These are phyloP conservation scores for Vulpes ferrilata DNA, from an alignment of 2,113 vertebrate genomes.

Conservation along the genomic window DNA sequence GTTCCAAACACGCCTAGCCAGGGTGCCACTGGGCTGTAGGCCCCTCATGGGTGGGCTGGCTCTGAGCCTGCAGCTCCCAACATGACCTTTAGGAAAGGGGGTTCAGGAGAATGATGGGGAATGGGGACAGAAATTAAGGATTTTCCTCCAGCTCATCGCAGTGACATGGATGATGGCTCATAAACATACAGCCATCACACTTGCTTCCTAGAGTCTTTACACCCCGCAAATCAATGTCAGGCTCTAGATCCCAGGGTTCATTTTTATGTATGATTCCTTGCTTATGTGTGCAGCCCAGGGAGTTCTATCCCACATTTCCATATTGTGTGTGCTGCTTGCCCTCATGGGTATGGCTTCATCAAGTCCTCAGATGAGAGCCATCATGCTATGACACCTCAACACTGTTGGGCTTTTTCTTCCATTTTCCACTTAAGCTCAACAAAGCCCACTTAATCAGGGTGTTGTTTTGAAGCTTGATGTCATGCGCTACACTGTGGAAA, in stretches of 20 bases:
- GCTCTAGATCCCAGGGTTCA: not conserved
- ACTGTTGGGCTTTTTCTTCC: rapidly evolving
- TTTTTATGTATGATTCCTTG: no score
- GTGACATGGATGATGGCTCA: rapidly evolving
- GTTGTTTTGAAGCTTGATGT: not conserved
- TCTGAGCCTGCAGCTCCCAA: not conserved
- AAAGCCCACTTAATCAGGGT: not conserved
- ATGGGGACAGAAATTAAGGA: not conserved
- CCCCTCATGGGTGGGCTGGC: rapidly evolving
- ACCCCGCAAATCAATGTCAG: rapidly evolving
- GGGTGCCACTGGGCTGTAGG: rapidly evolving
- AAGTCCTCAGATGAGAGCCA: not conserved
- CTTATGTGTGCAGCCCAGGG: no score
- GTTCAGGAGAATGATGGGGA: no score
- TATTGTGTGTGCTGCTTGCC: rapidly evolving
- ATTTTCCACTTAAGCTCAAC: not conserved
- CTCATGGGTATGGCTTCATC: not conserved
- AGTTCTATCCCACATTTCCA: rapidly evolving
- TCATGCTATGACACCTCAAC: rapidly evolving
- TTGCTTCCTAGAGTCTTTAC: not conserved
- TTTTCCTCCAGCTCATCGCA: not conserved
- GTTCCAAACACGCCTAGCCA: no score
- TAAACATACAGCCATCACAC: rapidly evolving
- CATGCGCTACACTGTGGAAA: not conserved
- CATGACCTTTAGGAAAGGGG: rapidly evolving